phyloP scores from a whole-genome alignment of 2,113 vertebrate genomes.

The Ceratotherium simum region DNA sequence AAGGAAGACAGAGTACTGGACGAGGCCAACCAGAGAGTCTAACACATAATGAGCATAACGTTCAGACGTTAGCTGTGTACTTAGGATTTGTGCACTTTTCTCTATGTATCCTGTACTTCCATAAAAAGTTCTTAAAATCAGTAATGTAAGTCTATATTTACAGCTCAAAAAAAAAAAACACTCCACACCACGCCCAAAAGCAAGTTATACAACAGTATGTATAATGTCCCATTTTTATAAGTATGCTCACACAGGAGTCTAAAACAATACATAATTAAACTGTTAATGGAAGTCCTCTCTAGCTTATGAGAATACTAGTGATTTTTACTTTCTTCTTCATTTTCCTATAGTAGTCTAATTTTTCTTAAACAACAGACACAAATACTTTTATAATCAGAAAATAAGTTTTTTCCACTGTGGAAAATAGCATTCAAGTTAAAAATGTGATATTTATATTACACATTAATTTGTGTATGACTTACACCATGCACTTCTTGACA shows the following conservation, averaged over 20 bases:
- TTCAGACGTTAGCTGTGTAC: not conserved
- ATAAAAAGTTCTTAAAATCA: constrained; percentile 14
- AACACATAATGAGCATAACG: not conserved
- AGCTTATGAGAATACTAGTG: not conserved
- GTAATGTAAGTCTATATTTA: not conserved
- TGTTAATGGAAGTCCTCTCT: not conserved
- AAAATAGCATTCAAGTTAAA: constrained; percentile 44
- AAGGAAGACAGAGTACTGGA: not conserved
- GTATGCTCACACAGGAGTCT: not conserved
- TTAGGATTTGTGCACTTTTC: not conserved
- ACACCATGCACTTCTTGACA: not conserved
- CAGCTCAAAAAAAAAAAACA: not conserved
- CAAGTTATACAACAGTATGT: not conserved
- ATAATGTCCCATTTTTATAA: not conserved
- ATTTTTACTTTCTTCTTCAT: constrained; percentile 16
- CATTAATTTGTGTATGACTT: not conserved
- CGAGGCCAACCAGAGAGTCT: not conserved
- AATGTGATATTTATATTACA: not conserved
- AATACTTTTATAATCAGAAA: constrained; percentile 47
- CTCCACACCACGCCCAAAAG: not conserved
- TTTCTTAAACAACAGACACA: not conserved
- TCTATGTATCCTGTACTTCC: not conserved
- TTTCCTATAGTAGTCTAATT: not conserved
- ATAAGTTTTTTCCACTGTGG: not conserved
- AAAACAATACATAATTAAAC: not conserved